Base-by-base conservation (phyloP, 2,888 invertebrate species). In the Mesorhabditis sp. region DNA sequence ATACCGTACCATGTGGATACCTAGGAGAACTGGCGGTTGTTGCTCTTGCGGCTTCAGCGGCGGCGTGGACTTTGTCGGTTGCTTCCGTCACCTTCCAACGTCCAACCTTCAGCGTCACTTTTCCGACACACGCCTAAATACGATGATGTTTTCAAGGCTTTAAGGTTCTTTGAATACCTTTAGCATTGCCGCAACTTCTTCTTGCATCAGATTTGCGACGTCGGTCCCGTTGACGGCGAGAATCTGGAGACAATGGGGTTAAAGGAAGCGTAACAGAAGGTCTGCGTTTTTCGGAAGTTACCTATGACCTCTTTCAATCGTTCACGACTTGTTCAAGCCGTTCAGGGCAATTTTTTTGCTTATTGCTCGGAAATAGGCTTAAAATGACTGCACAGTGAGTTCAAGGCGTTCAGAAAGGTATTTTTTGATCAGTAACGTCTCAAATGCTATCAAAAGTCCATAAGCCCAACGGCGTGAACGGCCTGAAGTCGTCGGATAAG, bases 181-280 rank as follows among this genome's bases (percentile, higher is more conserved):
- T 79, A 97, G 90, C 68, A 94, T 90, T 15, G 93, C 91, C 65
- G 93, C 94, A 7, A 93, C 93, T 76, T 93, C 91, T 82, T 94
- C 91, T 83, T 93, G 92, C 76, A 88, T 87, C 50, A 87, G 85
- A 70, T 85, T 86, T 15, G 87, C 83, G 77, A 89, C 86, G 76
- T 93, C 92, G 82, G 93, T 92, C 4, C 92, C 93, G 86, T 95
- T 94, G 13, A 97, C 92, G 45, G 93, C 90, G 6, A 93, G 88
- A 67, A 98, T 90, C 74, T 80, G 65, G 62, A 73, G 45, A 4
- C 2, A 3, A 10, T 10, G 10, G 50, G 13, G 13, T 28, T 28
- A 28, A 28, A 28, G 28, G 28, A 28, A 28, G 28, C 28, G 28
- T 28, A 2, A 28, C 28, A 28, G 28, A 28, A 28, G 28, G 2